These are phyloP conservation scores for Penaeus monodon DNA, from an alignment of 2,888 invertebrate genomes.

Conservation along the genomic window DNA sequence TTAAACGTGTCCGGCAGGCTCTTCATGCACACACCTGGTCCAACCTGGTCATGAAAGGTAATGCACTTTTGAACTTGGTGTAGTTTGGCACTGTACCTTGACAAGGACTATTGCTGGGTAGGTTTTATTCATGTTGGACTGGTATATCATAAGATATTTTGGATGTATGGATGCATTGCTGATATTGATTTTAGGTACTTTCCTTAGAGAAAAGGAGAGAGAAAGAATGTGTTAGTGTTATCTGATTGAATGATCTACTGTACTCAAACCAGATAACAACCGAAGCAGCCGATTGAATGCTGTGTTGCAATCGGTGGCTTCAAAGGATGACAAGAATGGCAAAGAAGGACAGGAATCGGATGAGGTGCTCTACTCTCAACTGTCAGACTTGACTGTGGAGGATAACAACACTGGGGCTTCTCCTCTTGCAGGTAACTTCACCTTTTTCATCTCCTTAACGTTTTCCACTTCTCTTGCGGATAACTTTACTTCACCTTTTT, in stretches of 20 bases:
- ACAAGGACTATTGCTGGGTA: too few species aligned
- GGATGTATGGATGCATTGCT: too few species aligned
- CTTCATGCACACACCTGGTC: conserved; percentile 82
- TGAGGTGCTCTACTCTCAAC: conserved; percentile 40
- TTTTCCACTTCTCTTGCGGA: too few species aligned
- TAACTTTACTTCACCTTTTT: too few species aligned
- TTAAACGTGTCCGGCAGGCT: conserved; percentile 79
- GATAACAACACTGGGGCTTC: background rate
- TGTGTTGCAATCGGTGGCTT: conserved; percentile 64
- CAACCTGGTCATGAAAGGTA: conserved; percentile 77
- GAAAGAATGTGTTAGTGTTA: background rate
- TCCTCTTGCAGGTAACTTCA: background rate
- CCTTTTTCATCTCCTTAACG: too few species aligned
- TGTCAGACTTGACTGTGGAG: conserved; percentile 30
- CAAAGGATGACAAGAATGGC: conserved; percentile 22
- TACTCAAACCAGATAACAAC: conserved; percentile 21
- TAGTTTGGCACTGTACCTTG: too few species aligned
- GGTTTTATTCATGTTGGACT: too few species aligned
- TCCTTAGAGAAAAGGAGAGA: too few species aligned
- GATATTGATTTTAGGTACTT: too few species aligned
- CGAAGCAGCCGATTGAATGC: conserved; percentile 66
- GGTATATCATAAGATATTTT: too few species aligned
- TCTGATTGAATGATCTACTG: conserved; percentile 41
- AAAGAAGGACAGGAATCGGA: conserved; percentile 1
- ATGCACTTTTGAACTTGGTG: background rate